Conservation (phyloP, 2,113 vertebrate species). For the Gymnarchus niloticus region DNA sequence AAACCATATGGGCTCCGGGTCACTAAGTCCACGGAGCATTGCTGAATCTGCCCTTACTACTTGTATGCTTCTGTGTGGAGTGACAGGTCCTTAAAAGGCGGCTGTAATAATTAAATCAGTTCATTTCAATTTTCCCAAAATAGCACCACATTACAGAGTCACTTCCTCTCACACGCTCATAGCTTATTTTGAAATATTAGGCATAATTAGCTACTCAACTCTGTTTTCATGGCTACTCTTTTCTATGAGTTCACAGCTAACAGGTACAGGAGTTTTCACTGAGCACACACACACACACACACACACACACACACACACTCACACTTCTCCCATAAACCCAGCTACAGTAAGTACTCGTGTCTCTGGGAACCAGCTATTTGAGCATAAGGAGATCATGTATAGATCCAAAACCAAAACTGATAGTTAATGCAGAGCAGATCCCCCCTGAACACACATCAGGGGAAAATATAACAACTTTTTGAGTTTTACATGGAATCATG, state of each 20-base stretch:
- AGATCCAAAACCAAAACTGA: neutral
- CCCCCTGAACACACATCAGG: neutral
- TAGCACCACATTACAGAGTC: conserved; percentile 49
- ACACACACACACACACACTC: neutral
- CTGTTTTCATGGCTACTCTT: neutral
- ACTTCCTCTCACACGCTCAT: conserved; percentile 53
- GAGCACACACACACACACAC: neutral
- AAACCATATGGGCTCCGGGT: neutral
- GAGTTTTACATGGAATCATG: conserved; percentile 25
- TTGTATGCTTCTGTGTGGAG: conserved; percentile 20
- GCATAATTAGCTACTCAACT: conserved; percentile 53
- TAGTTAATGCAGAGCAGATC: neutral
- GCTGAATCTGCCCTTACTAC: conserved; percentile 19
- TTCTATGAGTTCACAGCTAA: neutral
- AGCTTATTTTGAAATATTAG: conserved; percentile 64
- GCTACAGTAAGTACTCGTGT: neutral
- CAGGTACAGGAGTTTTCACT: neutral
- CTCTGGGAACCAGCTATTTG: neutral
- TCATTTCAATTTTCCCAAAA: conserved; percentile 59
- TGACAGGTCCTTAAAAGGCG: conserved; percentile 41
- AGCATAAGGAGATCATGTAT: neutral
- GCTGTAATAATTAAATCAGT: conserved; percentile 58
- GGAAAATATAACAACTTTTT: conserved; percentile 6
- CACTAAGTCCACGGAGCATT: conserved; percentile 28
- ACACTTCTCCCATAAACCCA: neutral